Evolutionary conservation across 2,113 vertebrate genomes (phyloP).

Genomic region (Piaya cayana): DNA sequence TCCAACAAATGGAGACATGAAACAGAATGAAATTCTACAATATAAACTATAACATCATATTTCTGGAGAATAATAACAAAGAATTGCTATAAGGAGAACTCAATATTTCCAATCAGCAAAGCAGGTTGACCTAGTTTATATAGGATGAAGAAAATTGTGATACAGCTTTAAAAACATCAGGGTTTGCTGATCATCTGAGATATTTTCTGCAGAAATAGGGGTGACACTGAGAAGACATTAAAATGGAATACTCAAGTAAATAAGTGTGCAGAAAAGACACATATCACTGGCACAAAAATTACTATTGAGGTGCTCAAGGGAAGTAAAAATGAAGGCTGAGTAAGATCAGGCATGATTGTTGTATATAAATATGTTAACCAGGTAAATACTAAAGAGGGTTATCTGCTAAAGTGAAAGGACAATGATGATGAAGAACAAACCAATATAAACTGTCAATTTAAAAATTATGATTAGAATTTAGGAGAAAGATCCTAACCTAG

Average conservation of each 20-base stretch:
- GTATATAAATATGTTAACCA: not conserved
- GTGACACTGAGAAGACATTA: not conserved
- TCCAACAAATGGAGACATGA: not conserved
- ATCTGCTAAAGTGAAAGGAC: not conserved
- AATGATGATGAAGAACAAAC: not conserved
- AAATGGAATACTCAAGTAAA: not conserved
- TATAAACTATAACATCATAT: not conserved
- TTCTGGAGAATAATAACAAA: not conserved
- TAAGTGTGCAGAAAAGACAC: not conserved
- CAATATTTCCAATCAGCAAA: not conserved
- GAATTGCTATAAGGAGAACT: not conserved
- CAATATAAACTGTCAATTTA: not conserved
- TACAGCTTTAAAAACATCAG: too few species aligned
- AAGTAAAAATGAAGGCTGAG: not conserved
- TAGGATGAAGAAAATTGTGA: too few species aligned
- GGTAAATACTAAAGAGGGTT: not conserved
- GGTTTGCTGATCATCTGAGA: too few species aligned
- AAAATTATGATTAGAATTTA: not conserved
- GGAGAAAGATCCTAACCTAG: not conserved
- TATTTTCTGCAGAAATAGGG: not conserved
- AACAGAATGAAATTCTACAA: not conserved
- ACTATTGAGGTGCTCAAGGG: not conserved
- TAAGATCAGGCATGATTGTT: not conserved
- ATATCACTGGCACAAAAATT: not conserved
- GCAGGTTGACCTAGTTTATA: not conserved